Evolutionary conservation across 2,113 vertebrate species (phyloP).

Genomic region (Antechinus stuartii): DNA sequence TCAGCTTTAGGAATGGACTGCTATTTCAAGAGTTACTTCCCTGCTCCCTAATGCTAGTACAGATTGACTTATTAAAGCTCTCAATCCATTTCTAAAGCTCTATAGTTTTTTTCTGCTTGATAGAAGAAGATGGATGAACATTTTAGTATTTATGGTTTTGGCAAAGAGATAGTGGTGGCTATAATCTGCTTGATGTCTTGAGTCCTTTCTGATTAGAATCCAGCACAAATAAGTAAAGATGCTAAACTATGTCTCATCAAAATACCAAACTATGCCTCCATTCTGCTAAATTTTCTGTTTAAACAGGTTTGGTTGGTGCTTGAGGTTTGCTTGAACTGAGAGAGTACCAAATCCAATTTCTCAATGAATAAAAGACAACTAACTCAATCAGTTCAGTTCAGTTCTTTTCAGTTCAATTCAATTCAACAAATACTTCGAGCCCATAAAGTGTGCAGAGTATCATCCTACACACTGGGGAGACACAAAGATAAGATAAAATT

Average conservation of each 20-base stretch:
- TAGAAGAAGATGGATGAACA: background rate
- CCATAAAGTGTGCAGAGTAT: background rate
- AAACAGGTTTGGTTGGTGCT: background rate
- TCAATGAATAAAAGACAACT: background rate
- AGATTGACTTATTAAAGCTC: background rate
- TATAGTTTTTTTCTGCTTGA: background rate
- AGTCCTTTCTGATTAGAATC: background rate
- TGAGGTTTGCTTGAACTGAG: background rate
- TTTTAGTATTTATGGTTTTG: conserved; percentile 1
- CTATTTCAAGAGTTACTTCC: background rate
- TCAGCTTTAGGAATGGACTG: background rate
- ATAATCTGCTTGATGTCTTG: background rate
- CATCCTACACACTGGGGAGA: background rate
- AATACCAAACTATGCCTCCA: background rate
- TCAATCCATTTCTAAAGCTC: background rate
- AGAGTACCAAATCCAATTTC: background rate
- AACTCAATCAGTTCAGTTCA: background rate
- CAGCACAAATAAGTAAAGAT: background rate
- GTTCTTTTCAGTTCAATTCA: background rate
- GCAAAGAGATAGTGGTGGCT: background rate
- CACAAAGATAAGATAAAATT: background rate
- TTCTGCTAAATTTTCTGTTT: background rate
- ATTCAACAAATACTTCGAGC: background rate
- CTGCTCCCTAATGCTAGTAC: background rate
- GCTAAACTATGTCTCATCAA: background rate